phyloP scores from a whole-genome alignment of 53 echinoderm and acorn worm genomes.

The Crossaster papposus region DNA sequence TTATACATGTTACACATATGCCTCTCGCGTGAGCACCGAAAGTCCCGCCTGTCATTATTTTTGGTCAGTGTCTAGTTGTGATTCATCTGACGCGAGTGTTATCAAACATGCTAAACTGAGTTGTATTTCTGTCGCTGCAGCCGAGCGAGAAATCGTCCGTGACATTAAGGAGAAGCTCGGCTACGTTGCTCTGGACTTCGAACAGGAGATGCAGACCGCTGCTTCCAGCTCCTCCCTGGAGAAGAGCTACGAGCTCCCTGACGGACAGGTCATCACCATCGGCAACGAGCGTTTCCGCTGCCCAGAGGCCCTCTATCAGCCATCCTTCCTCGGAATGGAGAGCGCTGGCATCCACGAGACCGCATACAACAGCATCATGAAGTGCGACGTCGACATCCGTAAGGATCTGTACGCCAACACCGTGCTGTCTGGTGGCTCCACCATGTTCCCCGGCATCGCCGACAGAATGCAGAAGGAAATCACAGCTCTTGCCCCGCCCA shows the following conservation, averaged over 20 bases:
- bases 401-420: slow-evolving; percentile 80
- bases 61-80: too few relatives aligned
- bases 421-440: slow-evolving; percentile 83
- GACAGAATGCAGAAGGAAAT: slow-evolving; percentile 89
- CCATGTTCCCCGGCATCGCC: slow-evolving; percentile 83
- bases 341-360: slow-evolving; percentile 70
- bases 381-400: slow-evolving; percentile 83
- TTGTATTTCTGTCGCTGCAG: slow-evolving; percentile 37
- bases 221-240: slow-evolving; percentile 82
- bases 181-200: slow-evolving; percentile 92
- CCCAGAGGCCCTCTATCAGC: slow-evolving; percentile 81
- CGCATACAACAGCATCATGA: slow-evolving; percentile 73
- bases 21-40: too few relatives aligned
- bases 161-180: slow-evolving; percentile 95
- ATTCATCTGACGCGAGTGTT: background rate
- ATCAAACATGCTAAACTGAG: background rate
- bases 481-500: slow-evolving; percentile 73
- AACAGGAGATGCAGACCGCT: slow-evolving; percentile 88
- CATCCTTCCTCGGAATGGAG: slow-evolving; percentile 79
- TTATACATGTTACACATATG: too few relatives aligned
- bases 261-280: slow-evolving; percentile 86
- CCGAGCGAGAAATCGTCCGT: too few relatives aligned
- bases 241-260: slow-evolving; percentile 94
- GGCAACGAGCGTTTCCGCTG: slow-evolving; percentile 85
- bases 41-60: too few relatives aligned